Conservation (phyloP, 2,113 vertebrate genomes). For the Pelvicachromis taeniatus region DNA sequence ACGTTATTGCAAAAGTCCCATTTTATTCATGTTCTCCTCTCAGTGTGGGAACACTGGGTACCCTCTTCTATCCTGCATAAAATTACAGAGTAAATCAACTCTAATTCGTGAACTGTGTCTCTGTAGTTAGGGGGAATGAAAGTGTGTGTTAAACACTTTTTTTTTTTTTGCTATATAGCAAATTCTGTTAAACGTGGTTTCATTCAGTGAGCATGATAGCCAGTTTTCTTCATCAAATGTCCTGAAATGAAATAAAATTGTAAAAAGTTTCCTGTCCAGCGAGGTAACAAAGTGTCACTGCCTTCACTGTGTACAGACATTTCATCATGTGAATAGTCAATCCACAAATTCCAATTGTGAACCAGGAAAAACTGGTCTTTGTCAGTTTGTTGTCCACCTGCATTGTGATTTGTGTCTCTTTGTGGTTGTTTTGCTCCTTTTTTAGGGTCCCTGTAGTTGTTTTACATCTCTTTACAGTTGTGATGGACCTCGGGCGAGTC, state of each 20-base stretch:
- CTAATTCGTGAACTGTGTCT: no score
- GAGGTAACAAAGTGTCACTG: neutral
- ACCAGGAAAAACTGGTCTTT: neutral
- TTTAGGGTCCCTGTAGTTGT: neutral
- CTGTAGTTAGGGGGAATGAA: no score
- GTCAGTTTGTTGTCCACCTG: neutral
- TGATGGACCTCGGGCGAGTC: accelerated
- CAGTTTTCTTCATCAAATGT: neutral
- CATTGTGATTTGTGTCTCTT: neutral
- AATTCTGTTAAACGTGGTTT: neutral
- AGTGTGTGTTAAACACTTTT: no score
- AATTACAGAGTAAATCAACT: no score
- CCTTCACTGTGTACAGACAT: accelerated
- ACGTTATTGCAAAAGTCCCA: neutral
- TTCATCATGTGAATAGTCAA: neutral
- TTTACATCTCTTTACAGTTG: neutral
- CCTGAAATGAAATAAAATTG: neutral
- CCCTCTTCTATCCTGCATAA: slow-evolving; percentile 67
- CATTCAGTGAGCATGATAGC: neutral
- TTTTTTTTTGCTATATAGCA: no score
- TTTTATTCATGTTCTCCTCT: slow-evolving; percentile 82
- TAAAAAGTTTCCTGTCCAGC: no score
- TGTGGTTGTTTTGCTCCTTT: neutral
- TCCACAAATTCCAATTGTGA: neutral
- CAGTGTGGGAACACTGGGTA: slow-evolving; percentile 78